Percentiles rank a stretch among this genome's conserved stretches.
phyloP scores from a whole-genome alignment of 1,140 invertebrate genomes.

The Lysiphlebus fabarum region DNA sequence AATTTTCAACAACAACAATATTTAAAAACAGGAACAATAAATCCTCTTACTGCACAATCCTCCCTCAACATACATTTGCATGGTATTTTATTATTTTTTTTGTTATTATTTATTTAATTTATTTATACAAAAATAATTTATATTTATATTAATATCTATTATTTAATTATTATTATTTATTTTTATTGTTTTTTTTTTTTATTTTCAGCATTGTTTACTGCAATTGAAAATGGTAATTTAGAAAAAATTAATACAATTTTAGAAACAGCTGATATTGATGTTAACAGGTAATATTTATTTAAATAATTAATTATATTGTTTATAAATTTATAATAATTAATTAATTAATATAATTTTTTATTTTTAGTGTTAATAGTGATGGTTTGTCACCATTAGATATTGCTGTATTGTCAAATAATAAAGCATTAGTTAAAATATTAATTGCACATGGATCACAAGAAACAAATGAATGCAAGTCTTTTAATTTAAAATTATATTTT shows the following conservation, averaged over 20 bases:
- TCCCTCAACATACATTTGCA: slow-evolving; percentile 85
- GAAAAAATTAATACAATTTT: slow-evolving; percentile 86
- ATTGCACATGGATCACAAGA: slow-evolving; percentile 85
- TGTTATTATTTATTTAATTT: slow-evolving; percentile 32
- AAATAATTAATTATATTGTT: background rate
- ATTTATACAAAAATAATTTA: no score
- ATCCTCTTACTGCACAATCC: slow-evolving; percentile 67
- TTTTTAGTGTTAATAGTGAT: slow-evolving; percentile 75
- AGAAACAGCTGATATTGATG: slow-evolving; percentile 84
- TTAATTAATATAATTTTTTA: background rate
- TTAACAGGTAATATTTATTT: slow-evolving; percentile 73
- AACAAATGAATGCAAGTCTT: slow-evolving; percentile 85
- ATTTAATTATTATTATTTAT: background rate
- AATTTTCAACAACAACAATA: slow-evolving; percentile 36
- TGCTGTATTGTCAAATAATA: slow-evolving; percentile 84
- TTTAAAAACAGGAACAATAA: slow-evolving; percentile 45
- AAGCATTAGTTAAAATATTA: slow-evolving; percentile 81
- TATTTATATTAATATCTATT: no score
- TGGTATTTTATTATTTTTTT: slow-evolving; percentile 61
- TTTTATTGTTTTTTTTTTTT: slow-evolving; percentile 18
- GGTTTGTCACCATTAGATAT: slow-evolving; percentile 86
- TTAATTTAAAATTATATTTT: slow-evolving; percentile 24
- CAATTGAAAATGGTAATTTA: slow-evolving; percentile 88
- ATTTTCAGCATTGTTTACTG: slow-evolving; percentile 54
- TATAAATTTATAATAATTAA: background rate